Conservation (phyloP, 2,113 vertebrate species). For the Prinia subflava region DNA sequence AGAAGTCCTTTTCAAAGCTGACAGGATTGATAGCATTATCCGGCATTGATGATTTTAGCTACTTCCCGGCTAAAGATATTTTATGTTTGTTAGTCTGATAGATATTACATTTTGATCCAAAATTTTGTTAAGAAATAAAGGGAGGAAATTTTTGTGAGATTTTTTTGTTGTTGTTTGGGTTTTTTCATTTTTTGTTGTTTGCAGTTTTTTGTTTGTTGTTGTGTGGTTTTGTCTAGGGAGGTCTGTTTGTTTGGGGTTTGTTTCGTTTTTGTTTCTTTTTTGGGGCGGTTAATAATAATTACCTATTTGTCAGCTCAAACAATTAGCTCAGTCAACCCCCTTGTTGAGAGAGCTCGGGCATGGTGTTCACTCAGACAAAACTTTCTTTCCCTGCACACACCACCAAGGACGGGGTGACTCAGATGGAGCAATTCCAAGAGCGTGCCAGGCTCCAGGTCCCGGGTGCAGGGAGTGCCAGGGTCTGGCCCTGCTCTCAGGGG, state of each 20-base stretch:
- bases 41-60: neutral
- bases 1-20: neutral
- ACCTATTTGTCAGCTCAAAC: neutral
- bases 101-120: neutral
- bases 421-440: too few relatives aligned
- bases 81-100: neutral
- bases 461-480: too few relatives aligned
- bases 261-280: neutral
- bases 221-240: too few relatives aligned
- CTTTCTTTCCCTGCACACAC: neutral
- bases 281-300: neutral
- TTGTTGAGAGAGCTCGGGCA: neutral
- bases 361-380: neutral
- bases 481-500: neutral
- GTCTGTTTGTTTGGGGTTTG: neutral
- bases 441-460: neutral
- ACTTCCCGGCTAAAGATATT: neutral
- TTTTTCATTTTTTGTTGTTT: neutral
- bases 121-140: neutral
- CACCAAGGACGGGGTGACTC: neutral
- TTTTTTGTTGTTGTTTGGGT: neutral
- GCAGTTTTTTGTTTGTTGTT: neutral
- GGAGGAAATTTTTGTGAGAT: neutral
- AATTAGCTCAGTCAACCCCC: neutral
- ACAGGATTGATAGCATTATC: neutral